Evolutionary conservation across 1,140 invertebrate genomes (phyloP).

Genomic region (Mylabris phalerata): DNA sequence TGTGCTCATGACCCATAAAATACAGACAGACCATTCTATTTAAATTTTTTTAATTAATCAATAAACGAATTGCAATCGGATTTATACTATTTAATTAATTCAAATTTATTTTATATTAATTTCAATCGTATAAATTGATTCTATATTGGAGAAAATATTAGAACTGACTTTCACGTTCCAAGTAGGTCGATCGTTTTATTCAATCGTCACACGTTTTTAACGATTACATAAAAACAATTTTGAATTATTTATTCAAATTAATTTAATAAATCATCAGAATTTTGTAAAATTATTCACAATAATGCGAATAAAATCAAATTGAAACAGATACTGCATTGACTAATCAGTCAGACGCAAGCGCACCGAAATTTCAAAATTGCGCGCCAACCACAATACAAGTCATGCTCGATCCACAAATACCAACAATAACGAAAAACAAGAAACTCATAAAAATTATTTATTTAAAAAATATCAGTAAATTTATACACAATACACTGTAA

Average conservation of each 20-base stretch:
- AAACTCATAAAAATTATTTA: background rate
- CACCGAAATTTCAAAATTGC: no score
- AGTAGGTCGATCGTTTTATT: constrained; percentile 21
- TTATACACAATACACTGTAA: no score
- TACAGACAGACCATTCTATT: background rate
- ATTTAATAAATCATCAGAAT: no score
- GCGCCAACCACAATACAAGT: no score
- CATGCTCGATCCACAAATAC: background rate
- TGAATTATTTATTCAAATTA: no score
- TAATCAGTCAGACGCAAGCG: no score
- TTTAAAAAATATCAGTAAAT: background rate
- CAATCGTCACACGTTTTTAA: no score
- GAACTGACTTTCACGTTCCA: constrained; percentile 24
- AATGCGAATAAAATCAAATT: no score
- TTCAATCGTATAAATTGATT: background rate
- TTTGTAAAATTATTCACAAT: no score
- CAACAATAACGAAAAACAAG: background rate
- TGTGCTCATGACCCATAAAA: constrained; percentile 18
- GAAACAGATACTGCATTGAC: no score
- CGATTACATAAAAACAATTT: no score
- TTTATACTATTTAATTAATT: background rate
- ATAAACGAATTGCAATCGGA: background rate
- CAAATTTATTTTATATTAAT: background rate
- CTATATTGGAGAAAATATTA: no score
- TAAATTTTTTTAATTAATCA: background rate